phyloP scores from a whole-genome alignment of 1,140 invertebrate genomes.

The Ladona fulva region DNA sequence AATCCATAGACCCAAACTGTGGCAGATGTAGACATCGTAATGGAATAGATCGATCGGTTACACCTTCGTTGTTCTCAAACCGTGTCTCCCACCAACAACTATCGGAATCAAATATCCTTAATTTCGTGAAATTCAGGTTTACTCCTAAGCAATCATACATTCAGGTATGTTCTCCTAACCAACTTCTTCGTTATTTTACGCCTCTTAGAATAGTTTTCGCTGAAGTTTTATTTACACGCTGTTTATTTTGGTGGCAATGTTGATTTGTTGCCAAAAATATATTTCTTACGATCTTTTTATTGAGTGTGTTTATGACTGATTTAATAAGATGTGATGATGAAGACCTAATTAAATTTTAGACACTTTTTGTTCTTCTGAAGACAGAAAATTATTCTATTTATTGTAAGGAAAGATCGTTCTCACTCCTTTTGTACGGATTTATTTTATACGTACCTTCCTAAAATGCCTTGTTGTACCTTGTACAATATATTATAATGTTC shows the following conservation, averaged over 20 bases:
- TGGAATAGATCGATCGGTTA: background rate
- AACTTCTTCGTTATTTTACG: no score
- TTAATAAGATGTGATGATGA: background rate
- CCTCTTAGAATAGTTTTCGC: no score
- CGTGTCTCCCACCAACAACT: no score
- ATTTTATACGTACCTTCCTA: conserved; percentile 5
- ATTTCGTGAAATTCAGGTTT: no score
- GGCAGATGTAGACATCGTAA: background rate
- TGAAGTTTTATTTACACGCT: background rate
- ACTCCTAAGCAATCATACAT: no score
- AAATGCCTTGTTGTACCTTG: conserved; percentile 2
- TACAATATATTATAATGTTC: conserved; percentile 11
- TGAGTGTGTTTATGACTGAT: background rate
- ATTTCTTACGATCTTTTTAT: background rate
- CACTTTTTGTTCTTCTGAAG: background rate
- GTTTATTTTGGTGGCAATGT: background rate
- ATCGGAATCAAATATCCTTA: no score
- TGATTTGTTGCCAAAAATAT: background rate
- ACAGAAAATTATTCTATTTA: conserved; percentile 5
- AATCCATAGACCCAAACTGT: background rate
- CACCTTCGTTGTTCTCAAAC: background rate
- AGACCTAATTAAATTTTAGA: background rate
- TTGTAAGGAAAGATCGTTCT: conserved; percentile 6
- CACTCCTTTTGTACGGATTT: conserved; percentile 9
- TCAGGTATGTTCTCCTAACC: no score